Evolutionary conservation across 2,888 invertebrate genomes (phyloP), one percentile per base, ranked within the genome.

Genomic region (Lasioglossum leucozonium): DNA sequence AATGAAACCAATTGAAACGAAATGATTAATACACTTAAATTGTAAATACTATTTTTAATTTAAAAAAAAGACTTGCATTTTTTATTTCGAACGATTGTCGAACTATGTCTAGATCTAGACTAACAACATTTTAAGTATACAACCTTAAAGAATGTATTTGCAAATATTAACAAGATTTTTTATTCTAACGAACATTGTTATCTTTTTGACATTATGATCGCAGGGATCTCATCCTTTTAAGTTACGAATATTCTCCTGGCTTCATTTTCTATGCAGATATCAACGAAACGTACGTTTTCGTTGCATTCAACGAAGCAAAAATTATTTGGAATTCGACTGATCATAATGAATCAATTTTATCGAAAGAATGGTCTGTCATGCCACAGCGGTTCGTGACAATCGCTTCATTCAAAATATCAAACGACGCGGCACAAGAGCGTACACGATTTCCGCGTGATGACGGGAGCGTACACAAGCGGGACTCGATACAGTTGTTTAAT

Each of bases 401-500:
- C n/a, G 8, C 13, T 44, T n/a, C 18, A 34, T 77, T 86, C 72
- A 67, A 84, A 82, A 80, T 78, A 78, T 65, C 51, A 51, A 58
- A 65, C 71, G 72, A 51, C 4, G 10, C 58, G 67, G 42, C 44
- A 80, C 74, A 65, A 67, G 67, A 37, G 18, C 37, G 67, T 67
- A 37, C 67, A 37, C 34, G 37, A 67, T 40, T 84, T 86, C 72
- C 76, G 73, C 69, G 62, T n/a, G 79, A 74, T 73, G 77, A 84
- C 74, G 76, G 55, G 69, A 89, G 67, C 47, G 44, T 72, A 72
- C 47, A 77, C 77, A 76, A 73, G 69, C 73, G 47, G 51, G 78
- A 18, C 62, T 44, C 26, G 47, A 51, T 62, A 58, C 72, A 79
- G 82, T 78, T 87, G 72, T 90, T 89, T 83, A 88, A 89, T 81